phyloP scores from a whole-genome alignment of 2,888 invertebrate genomes.

The Gnatocerus cornutus region DNA sequence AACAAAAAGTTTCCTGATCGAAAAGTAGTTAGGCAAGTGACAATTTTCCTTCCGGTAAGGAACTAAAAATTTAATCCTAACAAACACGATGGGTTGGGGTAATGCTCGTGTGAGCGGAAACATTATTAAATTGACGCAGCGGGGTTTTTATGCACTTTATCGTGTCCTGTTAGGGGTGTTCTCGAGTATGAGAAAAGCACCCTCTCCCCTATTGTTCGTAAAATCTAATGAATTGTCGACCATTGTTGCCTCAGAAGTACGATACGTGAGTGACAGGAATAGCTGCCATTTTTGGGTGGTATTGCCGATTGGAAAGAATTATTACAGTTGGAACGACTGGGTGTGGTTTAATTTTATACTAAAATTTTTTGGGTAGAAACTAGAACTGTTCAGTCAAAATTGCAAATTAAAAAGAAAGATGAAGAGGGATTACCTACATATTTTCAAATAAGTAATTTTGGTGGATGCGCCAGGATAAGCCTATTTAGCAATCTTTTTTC shows the following conservation, averaged over 20 bases:
- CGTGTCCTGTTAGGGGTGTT: slow-evolving; percentile 50
- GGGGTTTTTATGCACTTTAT: slow-evolving; percentile 68
- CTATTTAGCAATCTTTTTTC: no score
- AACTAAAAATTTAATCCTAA: slow-evolving; percentile 62
- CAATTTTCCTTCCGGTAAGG: slow-evolving; percentile 56
- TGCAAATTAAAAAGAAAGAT: no score
- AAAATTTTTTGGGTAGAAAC: no score
- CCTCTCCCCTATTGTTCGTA: slow-evolving; percentile 58
- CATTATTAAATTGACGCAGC: slow-evolving; percentile 69
- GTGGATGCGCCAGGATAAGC: no score
- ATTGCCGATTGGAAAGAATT: slow-evolving; percentile 25
- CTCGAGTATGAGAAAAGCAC: slow-evolving; percentile 46
- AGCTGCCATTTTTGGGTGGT: slow-evolving; percentile 49
- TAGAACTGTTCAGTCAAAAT: no score
- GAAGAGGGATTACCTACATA: no score
- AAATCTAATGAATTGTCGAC: slow-evolving; percentile 65
- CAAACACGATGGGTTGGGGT: slow-evolving; percentile 57
- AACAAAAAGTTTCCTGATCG: slow-evolving; percentile 18
- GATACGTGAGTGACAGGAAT: slow-evolving; percentile 58
- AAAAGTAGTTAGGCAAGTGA: slow-evolving; percentile 49
- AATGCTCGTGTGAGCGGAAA: slow-evolving; percentile 64
- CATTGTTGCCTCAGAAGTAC: slow-evolving; percentile 61
- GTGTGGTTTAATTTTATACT: no score
- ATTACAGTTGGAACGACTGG: not conserved
- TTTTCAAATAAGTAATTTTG: no score